Evolutionary conservation across 2,797 vertebrate species (phyloP).

Genomic region (Acipenser transmontanus): DNA sequence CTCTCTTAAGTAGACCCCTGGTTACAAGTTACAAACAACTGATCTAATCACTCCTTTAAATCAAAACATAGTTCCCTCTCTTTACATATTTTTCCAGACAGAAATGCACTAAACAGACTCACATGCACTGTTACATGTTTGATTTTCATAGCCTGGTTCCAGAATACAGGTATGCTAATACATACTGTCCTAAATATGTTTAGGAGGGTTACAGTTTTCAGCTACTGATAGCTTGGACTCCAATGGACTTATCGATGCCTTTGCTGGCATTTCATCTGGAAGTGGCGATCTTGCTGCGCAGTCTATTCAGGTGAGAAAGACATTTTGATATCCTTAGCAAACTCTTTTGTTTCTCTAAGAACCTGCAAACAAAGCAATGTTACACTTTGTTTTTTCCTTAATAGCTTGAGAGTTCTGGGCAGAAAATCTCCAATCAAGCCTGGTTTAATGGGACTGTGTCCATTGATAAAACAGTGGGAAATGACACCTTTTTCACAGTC

Average conservation of each 20-base stretch:
- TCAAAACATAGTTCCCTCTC: no score
- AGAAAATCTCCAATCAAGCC: constrained; percentile 13
- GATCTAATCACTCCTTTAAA: no score
- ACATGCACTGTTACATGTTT: no score
- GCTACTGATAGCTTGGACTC: constrained; percentile 37
- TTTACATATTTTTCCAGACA: no score
- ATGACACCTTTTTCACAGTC: constrained; percentile 44
- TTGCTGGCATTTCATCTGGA: constrained; percentile 43
- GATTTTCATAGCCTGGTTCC: no score
- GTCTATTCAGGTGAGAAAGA: constrained; percentile 46
- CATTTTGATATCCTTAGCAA: neutral
- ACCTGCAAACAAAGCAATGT: neutral
- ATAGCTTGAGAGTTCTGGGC: constrained; percentile 46
- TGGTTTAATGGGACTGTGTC: constrained; percentile 32
- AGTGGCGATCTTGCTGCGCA: constrained; percentile 40
- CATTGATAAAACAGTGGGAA: constrained; percentile 46
- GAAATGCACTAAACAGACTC: no score
- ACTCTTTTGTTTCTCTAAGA: neutral
- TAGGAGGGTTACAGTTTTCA: constrained; percentile 48
- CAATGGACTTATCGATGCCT: constrained; percentile 46
- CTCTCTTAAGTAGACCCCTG: no score
- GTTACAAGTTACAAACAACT: no score
- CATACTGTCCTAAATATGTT: neutral
- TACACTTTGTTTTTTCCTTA: constrained; percentile 9
- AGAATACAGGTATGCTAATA: no score